Conservation (phyloP, 2,113 vertebrate species). For the Lutjanus erythropterus region DNA sequence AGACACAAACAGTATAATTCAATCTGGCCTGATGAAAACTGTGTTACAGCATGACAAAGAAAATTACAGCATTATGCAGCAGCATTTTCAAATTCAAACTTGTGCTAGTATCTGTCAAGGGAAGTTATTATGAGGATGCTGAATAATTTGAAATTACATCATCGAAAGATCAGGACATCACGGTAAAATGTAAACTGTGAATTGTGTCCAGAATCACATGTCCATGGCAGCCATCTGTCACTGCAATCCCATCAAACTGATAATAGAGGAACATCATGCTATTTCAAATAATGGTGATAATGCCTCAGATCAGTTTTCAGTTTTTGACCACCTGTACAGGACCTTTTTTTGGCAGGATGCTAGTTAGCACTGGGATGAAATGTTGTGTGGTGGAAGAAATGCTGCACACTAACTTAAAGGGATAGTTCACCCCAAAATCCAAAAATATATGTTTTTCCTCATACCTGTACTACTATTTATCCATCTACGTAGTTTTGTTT, state of each 20-base stretch:
- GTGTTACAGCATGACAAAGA: neutral
- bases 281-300: conserved; percentile 12
- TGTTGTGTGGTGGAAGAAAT: too few relatives aligned
- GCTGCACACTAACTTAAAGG: too few relatives aligned
- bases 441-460: too few relatives aligned
- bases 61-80: neutral
- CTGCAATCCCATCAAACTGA: neutral
- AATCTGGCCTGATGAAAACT: neutral
- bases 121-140: neutral
- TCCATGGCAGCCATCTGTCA: neutral
- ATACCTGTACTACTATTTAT: too few relatives aligned
- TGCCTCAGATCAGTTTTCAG: conserved; percentile 13
- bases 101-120: neutral
- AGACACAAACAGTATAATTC: neutral
- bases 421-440: too few relatives aligned
- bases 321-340: neutral
- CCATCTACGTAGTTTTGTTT: too few relatives aligned
- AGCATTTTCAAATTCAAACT: neutral
- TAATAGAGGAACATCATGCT: neutral
- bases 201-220: neutral
- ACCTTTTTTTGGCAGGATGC: too few relatives aligned
- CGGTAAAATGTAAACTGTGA: neutral
- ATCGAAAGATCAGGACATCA: neutral
- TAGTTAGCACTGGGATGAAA: too few relatives aligned
- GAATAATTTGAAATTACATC: neutral